Evolutionary conservation across 2,888 invertebrate genomes (phyloP).

Genomic region (Stratiomys singularior): DNA sequence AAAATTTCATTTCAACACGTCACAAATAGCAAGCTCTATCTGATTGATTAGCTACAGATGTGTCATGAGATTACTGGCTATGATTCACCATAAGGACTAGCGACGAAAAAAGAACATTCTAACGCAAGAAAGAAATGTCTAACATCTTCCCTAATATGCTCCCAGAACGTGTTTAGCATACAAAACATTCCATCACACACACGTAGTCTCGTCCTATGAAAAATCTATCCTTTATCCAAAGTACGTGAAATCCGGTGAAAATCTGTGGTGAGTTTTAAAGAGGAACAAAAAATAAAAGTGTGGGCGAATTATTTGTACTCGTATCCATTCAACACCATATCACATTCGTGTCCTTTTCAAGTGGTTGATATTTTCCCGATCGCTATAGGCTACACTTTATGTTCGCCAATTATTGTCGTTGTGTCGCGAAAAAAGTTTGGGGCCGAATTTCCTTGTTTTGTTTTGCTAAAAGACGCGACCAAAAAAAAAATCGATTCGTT

Average conservation of each 20-base stretch:
- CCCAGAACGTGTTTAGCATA: background rate
- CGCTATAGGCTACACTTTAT: background rate
- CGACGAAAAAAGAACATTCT: background rate
- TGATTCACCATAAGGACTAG: background rate
- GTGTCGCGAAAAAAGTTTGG: background rate
- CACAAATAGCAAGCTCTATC: background rate
- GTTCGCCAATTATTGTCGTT: constrained; percentile 10
- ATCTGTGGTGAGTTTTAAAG: background rate
- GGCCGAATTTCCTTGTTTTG: background rate
- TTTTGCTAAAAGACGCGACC: background rate
- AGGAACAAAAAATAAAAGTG: background rate
- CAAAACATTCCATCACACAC: background rate
- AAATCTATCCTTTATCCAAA: background rate
- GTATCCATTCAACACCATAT: too few relatives aligned
- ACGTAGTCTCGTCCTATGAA: background rate
- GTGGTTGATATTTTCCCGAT: background rate
- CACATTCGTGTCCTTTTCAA: background rate
- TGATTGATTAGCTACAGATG: background rate
- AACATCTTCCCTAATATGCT: background rate
- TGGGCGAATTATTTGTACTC: background rate
- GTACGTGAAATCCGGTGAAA: background rate
- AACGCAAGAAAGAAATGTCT: background rate
- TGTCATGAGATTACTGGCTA: background rate
- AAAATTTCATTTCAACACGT: too few relatives aligned
- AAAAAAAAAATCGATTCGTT: constrained; percentile 36